Base-by-base conservation (phyloP, 2,797 vertebrate species). In the Denticeps clupeoides region DNA sequence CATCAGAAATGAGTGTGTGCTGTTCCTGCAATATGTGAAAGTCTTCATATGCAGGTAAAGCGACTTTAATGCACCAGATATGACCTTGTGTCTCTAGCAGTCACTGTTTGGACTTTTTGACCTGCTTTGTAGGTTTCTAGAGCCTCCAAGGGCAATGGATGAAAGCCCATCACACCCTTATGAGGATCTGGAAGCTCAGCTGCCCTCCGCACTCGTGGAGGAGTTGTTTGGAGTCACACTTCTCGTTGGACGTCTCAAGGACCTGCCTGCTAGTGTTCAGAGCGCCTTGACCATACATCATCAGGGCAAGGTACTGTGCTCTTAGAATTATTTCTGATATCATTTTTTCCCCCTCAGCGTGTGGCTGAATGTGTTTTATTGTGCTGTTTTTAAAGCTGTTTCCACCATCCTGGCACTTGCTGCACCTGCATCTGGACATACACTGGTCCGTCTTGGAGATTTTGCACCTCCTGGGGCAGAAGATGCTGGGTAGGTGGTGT, bases 341-440 rank as follows among this genome's bases (percentile, higher is more conserved):
- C 4, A 45, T 9, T n/a, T n/a, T n/a, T n/a, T n/a, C n/a, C n/a
- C n/a, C n/a, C n/a, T n/a, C n/a, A n/a, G n/a, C n/a, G n/a, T n/a
- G n/a, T n/a, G n/a, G n/a, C n/a, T n/a, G n/a, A n/a, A n/a, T n/a
- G n/a, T n/a, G n/a, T n/a, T n/a, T n/a, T 15, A 8, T 8, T 24
- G 69, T 1, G 71, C 69, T 54, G 43, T 58, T 23, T 53, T 55
- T 50, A 26, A 70, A 98, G 94, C 73, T 94, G 45, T 87, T 90
- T 57, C 87, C 91, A 58, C 90, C 95, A 7, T 89, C 90, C 0
- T 99, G 95, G 93, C 93, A 99, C 78, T 79, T 96, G 57, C 54
- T 97, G 12, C 95, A 99, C 68, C 89, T 97, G 64, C 77, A 93
- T 70, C 79, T 99, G 60, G 93, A 99, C 72, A 77, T 89, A 53